Evolutionary conservation across 1,140 invertebrate species (phyloP).

Genomic region (roundworm (Caenorhabditis elegans)): WBcel235 BX284604.4:3999001-3999500

Average conservation of each 20-base stretch:
- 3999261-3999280: conserved; percentile 20
- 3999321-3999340: conserved; percentile 75
- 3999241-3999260: not conserved
- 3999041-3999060: conserved; percentile 25
- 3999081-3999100: not conserved
- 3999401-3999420: conserved; percentile 84
- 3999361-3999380: not conserved
- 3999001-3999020: conserved; percentile 73
- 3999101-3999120: not conserved
- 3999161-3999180: not conserved
- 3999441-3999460: conserved; percentile 86
- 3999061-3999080: not conserved
- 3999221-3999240: conserved; percentile 77
- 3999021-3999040: not conserved
- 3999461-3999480: conserved; percentile 85
- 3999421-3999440: conserved; percentile 75
- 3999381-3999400: conserved; percentile 67
- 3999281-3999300: conserved; percentile 28
- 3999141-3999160: not conserved
- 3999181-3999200: conserved; percentile 79
- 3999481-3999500: conserved; percentile 89
- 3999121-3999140: not conserved
- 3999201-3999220: conserved; percentile 80
- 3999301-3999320: not conserved
- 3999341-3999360: conserved; percentile 80